These are phyloP conservation scores for Drosophila paulistorum DNA, from an alignment of 1,140 invertebrate species.

Conservation along the genomic window DNA sequence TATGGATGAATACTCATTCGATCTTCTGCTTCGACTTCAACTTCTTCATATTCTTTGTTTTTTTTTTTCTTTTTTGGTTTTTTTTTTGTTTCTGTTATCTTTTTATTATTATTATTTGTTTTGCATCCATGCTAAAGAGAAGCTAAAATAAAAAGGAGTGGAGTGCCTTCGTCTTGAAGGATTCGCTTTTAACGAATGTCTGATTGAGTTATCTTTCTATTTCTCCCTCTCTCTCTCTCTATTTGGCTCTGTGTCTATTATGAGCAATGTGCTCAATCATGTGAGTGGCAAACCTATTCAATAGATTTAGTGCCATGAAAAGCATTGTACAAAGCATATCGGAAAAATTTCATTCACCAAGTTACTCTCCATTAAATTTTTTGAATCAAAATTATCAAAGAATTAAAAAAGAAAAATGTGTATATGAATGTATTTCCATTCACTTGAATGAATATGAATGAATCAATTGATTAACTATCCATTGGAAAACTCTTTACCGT, in stretches of 20 bases:
- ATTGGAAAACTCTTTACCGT: no score
- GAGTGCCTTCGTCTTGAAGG: constrained; percentile 24
- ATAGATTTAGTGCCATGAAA: constrained; percentile 4
- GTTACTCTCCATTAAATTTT: no score
- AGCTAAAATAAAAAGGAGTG: constrained; percentile 26
- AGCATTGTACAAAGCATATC: neutral
- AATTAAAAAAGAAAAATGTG: no score
- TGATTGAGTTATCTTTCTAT: constrained; percentile 23
- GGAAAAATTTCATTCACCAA: no score
- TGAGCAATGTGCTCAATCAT: constrained; percentile 36
- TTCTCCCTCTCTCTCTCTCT: no score
- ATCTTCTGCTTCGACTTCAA: constrained; percentile 19
- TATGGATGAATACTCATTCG: constrained; percentile 3
- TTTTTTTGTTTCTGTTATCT: neutral
- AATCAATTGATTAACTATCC: no score
- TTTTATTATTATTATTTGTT: constrained; percentile 15
- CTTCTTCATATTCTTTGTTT: constrained; percentile 9
- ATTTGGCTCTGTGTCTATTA: neutral
- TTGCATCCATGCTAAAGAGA: constrained; percentile 14
- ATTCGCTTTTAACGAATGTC: constrained; percentile 39
- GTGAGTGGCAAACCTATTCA: constrained; percentile 6
- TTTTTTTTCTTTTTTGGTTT: neutral
- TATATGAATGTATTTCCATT: no score
- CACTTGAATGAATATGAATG: no score
- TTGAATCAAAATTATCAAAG: no score